Base-by-base conservation (phyloP, 2,113 vertebrate species). In the Aix galericulata region DNA sequence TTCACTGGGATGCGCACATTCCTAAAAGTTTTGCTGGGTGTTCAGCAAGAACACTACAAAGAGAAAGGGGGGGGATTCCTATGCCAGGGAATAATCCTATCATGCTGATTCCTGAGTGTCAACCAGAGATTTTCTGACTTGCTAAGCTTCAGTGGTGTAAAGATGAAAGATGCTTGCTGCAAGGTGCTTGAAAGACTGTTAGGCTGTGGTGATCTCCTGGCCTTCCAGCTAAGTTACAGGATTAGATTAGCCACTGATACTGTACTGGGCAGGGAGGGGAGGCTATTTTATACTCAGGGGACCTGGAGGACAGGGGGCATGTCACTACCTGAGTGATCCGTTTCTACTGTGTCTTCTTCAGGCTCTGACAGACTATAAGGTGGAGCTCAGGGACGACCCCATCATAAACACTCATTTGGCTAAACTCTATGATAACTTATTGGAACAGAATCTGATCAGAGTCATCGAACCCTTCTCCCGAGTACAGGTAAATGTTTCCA, bases 401-500 rank as follows among this genome's bases (percentile, higher is more conserved):
- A 99, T 99, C 95, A 99, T 99, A 95, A 99, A 97, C 97, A 99
- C 99, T 80, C 99, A 99, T 94, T 97, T 99, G 98, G 99, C 98
- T 86, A 99, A 98, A 95, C 98, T 99, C 62, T 99, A 99, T 46
- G 99, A 99, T 97, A 99, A 98, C 96, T 98, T 99, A 98, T 97
- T 99, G 98, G 99, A 99, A 96, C 99, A 99, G 97, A 99, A 99
- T 92, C 99, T 99, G 96, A 99, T 99, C 97, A 97, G 99, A 88
- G 99, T 99, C 97, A 99, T 99, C 32, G 99, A 99, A 84, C 99
- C 99, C 38, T 99, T 99, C 96, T 99, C 99, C 97, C 98, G 99
- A 98, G 99, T 99, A 97, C 99, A 99, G 99, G 99, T 99, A 91
- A 96, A 62, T 53, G 48, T 32, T 36, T 27, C 31, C 64, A 50